Conservation (phyloP, 2,888 invertebrate genomes). For the Saturnia pavonia region DNA sequence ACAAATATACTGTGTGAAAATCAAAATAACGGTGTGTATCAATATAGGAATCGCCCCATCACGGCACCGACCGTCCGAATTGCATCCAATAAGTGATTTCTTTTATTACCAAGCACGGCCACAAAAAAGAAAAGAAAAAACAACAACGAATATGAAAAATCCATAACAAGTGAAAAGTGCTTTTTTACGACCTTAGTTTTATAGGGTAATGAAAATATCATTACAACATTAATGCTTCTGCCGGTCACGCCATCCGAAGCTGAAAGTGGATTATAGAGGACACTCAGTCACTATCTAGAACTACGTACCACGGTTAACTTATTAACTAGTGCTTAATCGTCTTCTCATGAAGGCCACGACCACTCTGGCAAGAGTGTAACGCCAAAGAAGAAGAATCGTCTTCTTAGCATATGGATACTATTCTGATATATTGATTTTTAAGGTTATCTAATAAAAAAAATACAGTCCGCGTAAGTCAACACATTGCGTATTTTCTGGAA, state of each 20-base stretch:
- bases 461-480: too few species aligned
- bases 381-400: too few species aligned
- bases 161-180: conserved; percentile 68
- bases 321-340: not conserved
- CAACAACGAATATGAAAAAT: conserved; percentile 62
- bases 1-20: not conserved
- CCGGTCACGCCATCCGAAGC: conserved; percentile 38
- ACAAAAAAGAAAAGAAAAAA: conserved; percentile 40
- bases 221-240: conserved; percentile 63
- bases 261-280: conserved; percentile 19
- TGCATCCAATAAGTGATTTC: conserved; percentile 78
- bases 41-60: conserved; percentile 19
- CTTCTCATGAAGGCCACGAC: not conserved
- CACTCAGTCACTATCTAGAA: not conserved
- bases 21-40: conserved; percentile 7
- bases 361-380: too few species aligned
- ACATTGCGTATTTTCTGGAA: too few species aligned
- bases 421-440: too few species aligned
- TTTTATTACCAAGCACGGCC: conserved; percentile 78
- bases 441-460: too few species aligned
- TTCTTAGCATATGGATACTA: too few species aligned
- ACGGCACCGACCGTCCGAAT: conserved; percentile 30
- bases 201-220: conserved; percentile 66
- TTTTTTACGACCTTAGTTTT: conserved; percentile 67
- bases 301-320: not conserved